These are phyloP conservation scores for Ectemnius continuus DNA, from an alignment of 2,888 invertebrate genomes.

Conservation along the genomic window DNA sequence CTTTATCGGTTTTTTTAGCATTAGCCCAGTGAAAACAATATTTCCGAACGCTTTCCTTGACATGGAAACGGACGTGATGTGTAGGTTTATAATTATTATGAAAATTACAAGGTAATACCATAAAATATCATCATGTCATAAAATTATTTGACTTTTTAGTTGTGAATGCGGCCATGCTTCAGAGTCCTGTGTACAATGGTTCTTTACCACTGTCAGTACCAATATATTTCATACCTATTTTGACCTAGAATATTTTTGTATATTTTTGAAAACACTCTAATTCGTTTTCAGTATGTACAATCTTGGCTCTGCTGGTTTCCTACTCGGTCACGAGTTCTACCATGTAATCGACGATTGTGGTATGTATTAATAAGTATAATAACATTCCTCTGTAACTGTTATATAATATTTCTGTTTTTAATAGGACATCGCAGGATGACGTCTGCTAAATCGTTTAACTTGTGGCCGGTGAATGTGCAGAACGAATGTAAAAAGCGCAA, in stretches of 20 bases:
- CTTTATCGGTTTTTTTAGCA: background rate
- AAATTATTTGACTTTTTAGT: background rate
- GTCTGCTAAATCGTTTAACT: background rate
- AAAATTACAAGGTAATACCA: background rate
- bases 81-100: background rate
- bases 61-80: background rate
- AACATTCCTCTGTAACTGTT: background rate
- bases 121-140: no score
- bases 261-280: background rate
- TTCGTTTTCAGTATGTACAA: background rate
- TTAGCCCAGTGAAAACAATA: background rate
- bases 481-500: background rate
- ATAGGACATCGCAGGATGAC: no score
- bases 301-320: background rate
- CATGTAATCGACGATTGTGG: background rate
- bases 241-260: no score
- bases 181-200: background rate
- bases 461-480: background rate
- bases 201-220: background rate
- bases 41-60: background rate
- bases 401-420: no score
- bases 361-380: background rate
- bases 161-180: background rate
- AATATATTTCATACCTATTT: background rate
- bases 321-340: background rate